These are phyloP conservation scores for Platycheirus albimanus DNA, from an alignment of 2,888 invertebrate genomes.

Conservation along the genomic window DNA sequence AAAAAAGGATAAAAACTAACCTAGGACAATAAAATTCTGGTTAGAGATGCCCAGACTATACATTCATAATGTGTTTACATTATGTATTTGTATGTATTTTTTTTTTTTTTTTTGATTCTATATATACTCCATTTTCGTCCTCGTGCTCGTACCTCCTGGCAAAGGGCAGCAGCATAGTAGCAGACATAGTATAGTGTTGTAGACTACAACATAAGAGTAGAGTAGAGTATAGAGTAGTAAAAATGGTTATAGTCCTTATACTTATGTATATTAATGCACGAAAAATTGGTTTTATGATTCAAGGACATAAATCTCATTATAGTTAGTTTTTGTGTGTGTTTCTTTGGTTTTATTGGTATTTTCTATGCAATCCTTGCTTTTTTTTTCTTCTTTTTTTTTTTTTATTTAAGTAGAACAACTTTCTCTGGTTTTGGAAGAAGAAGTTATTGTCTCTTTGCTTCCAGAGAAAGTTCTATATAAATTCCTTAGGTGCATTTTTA, in stretches of 20 bases:
- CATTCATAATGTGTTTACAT: constrained; percentile 67
- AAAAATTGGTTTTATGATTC: constrained; percentile 82
- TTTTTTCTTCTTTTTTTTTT: constrained; percentile 39
- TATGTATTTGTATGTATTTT: constrained; percentile 26
- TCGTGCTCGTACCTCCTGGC: background rate
- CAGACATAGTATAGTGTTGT: constrained; percentile 33
- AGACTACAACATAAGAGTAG: too few relatives aligned
- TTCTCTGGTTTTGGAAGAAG: constrained; percentile 68
- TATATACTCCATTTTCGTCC: background rate
- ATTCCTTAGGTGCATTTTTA: constrained; percentile 55
- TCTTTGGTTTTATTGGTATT: constrained; percentile 36
- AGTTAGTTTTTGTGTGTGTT: constrained; percentile 54
- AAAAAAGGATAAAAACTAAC: constrained; percentile 76
- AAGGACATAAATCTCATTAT: constrained; percentile 82
- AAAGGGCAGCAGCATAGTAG: constrained; percentile 47
- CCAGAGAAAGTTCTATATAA: constrained; percentile 61
- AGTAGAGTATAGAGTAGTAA: constrained; percentile 51
- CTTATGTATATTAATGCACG: constrained; percentile 73
- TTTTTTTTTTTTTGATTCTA: too few relatives aligned
- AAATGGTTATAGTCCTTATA: constrained; percentile 47
- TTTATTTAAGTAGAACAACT: constrained; percentile 67
- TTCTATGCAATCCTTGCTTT: constrained; percentile 26
- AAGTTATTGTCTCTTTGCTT: constrained; percentile 70
- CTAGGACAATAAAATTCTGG: constrained; percentile 77
- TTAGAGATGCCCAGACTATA: constrained; percentile 70